A percentile compares a stretch with the other conserved stretches of the same genome.
Conservation (phyloP, 2,113 vertebrate genomes). For the Nothocercus julius region DNA sequence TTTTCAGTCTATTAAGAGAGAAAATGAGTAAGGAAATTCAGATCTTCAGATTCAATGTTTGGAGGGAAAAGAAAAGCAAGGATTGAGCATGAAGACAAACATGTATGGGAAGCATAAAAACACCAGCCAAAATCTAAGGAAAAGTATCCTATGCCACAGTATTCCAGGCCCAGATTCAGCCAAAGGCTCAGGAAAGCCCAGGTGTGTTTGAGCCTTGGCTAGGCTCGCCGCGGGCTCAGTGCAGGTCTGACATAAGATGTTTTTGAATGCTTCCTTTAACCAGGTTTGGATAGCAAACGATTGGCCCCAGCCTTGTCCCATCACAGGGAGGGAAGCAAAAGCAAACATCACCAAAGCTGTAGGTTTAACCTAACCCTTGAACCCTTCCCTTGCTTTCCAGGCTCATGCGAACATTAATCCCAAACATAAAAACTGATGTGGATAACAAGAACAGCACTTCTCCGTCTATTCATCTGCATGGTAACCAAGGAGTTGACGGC, state of each 20-base stretch:
- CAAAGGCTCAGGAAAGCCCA: neutral
- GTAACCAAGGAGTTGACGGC: neutral
- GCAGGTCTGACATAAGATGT: neutral
- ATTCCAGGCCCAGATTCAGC: neutral
- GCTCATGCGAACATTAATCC: neutral
- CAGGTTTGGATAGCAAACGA: neutral
- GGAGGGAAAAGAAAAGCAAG: neutral
- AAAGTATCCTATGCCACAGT: neutral
- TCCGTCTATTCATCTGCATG: neutral
- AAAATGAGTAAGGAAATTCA: neutral
- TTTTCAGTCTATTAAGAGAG: neutral
- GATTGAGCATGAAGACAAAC: neutral
- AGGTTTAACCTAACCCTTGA: neutral
- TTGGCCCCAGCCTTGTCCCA: rapidly evolving
- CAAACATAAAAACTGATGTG: neutral
- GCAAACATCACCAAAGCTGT: neutral
- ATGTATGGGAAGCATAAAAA: neutral
- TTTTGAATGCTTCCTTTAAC: neutral
- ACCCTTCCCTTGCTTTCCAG: neutral
- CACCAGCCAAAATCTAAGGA: neutral
- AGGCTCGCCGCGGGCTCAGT: neutral
- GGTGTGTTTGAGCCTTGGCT: neutral
- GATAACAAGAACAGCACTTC: neutral
- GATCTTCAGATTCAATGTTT: neutral
- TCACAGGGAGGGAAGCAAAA: neutral